These are phyloP conservation scores for Sarcophaga carnaria DNA, from an alignment of 2,888 invertebrate genomes.

Conservation along the genomic window DNA sequence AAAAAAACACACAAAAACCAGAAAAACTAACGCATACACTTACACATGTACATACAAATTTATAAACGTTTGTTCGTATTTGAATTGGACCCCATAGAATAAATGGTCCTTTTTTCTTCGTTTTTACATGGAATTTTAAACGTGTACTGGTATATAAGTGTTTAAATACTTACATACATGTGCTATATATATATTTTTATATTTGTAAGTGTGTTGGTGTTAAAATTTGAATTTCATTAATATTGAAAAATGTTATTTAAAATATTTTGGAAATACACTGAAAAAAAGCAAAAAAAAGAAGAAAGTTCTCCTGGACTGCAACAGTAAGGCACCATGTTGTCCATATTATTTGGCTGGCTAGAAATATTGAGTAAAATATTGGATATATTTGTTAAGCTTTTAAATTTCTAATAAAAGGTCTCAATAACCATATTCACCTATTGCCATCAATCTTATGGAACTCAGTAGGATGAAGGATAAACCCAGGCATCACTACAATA, in stretches of 20 bases:
- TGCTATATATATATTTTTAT: neutral
- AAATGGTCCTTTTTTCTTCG: conserved; percentile 14
- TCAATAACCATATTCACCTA: too few species aligned
- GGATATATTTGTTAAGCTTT: too few species aligned
- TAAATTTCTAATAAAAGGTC: too few species aligned
- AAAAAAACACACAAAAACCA: neutral
- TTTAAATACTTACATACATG: too few species aligned
- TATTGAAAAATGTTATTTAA: conserved; percentile 60
- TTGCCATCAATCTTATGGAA: too few species aligned
- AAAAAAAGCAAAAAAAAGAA: neutral
- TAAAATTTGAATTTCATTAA: conserved; percentile 33
- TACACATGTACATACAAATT: conserved; percentile 3
- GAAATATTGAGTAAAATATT: too few species aligned
- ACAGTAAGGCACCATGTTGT: too few species aligned
- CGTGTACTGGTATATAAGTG: neutral
- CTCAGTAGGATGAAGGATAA: too few species aligned
- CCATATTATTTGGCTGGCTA: too few species aligned
- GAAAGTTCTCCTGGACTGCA: neutral
- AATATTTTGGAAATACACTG: conserved; percentile 30
- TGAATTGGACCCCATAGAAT: conserved; percentile 49
- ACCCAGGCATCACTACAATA: too few species aligned
- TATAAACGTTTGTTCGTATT: conserved; percentile 38
- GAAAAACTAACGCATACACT: conserved; percentile 42
- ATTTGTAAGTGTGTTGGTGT: neutral
- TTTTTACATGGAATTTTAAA: conserved; percentile 26